Conservation (phyloP, 2,113 vertebrate species). For the Stegostoma tigrinum region DNA sequence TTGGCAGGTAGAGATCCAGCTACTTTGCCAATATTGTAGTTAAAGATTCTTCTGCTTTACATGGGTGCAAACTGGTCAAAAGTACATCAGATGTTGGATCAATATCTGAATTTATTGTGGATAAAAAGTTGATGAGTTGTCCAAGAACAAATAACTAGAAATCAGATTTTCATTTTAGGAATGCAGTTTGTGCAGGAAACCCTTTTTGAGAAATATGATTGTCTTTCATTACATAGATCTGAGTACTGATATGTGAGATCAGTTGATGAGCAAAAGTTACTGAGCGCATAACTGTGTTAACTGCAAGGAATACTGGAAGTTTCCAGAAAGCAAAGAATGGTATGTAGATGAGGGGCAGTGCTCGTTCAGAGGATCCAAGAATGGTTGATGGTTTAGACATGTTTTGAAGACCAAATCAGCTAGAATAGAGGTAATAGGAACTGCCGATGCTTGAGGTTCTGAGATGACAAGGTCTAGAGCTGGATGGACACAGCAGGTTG, state of each 20-base stretch:
- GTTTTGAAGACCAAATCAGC: not conserved
- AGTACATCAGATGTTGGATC: no score
- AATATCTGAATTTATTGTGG: not conserved
- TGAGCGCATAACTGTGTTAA: not conserved
- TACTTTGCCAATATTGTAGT: no score
- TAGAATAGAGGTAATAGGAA: no score
- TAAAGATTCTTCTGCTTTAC: no score
- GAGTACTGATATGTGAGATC: not conserved
- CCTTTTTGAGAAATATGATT: not conserved
- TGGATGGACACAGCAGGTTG: no score
- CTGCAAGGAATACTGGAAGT: not conserved
- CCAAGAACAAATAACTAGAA: not conserved
- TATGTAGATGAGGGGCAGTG: not conserved
- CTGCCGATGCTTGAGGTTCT: no score
- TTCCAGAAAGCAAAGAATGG: not conserved
- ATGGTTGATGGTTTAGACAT: not conserved
- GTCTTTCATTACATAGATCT: not conserved
- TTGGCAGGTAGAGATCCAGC: no score
- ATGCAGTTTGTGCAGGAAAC: not conserved
- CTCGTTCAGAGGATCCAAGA: not conserved
- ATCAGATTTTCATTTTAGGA: not conserved
- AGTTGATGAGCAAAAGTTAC: not conserved
- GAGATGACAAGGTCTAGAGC: no score
- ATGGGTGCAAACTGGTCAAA: no score
- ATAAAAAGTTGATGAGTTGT: not conserved